phyloP scores from a whole-genome alignment of 2,113 vertebrate species.

The Choloepus hoffmanni region DNA sequence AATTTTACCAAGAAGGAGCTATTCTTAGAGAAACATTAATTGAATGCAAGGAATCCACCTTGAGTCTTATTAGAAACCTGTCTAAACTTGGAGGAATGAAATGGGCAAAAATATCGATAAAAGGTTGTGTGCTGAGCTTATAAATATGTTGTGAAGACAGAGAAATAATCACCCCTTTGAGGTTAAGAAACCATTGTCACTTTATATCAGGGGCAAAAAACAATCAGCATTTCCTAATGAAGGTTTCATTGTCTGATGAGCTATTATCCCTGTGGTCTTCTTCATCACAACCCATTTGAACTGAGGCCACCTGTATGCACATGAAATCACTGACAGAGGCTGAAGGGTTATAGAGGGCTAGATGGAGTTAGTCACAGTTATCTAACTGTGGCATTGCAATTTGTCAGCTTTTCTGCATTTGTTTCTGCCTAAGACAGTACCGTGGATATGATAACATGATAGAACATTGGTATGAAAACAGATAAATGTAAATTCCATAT shows the following conservation, averaged over 20 bases:
- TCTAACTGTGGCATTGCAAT: fast-evolving
- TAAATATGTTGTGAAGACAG: not conserved
- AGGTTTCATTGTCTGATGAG: not conserved
- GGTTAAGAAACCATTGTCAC: not conserved
- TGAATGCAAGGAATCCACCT: not conserved
- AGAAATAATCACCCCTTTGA: not conserved
- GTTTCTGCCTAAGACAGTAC: not conserved
- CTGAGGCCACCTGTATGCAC: not conserved
- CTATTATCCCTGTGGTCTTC: fast-evolving
- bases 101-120: not conserved
- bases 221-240: not conserved
- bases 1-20: not conserved
- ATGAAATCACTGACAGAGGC: not conserved
- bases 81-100: not conserved
- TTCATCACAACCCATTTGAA: not conserved
- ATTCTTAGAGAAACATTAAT: not conserved
- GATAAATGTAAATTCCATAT: not conserved
- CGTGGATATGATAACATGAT: fast-evolving
- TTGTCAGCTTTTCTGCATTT: not conserved
- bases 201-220: not conserved
- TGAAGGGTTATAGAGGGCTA: not conserved
- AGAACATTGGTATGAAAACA: not conserved
- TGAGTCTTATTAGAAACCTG: not conserved
- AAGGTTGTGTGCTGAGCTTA: not conserved
- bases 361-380: too few relatives aligned